These are phyloP conservation scores for Craniophora ligustri DNA, from an alignment of 2,888 invertebrate species.

Conservation along the genomic window DNA sequence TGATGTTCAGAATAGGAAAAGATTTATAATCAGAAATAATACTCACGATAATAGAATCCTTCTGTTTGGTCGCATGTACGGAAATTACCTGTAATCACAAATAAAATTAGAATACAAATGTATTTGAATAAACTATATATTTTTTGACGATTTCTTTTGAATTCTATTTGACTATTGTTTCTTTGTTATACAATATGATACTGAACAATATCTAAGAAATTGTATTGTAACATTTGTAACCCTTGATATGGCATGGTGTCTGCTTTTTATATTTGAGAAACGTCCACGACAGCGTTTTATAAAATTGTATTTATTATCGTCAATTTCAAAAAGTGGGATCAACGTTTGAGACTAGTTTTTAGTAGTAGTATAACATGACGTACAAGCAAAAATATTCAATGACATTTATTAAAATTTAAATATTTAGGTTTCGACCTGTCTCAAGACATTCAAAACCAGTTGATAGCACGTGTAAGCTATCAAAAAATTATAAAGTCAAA, in stretches of 20 bases:
- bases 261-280: slow-evolving; percentile 52
- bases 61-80: slow-evolving; percentile 71
- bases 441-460: neutral
- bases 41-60: slow-evolving; percentile 76
- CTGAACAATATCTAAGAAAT: slow-evolving; percentile 21
- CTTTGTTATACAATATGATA: slow-evolving; percentile 10
- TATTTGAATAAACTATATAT: neutral
- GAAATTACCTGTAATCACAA: slow-evolving; percentile 82
- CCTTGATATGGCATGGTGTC: slow-evolving; percentile 33
- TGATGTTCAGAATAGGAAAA: slow-evolving; percentile 37
- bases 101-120: slow-evolving; percentile 33
- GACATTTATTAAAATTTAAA: neutral
- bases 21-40: slow-evolving; percentile 52
- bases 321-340: slow-evolving; percentile 26
- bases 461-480: neutral
- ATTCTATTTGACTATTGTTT: neutral
- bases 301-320: slow-evolving; percentile 27
- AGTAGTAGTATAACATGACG: slow-evolving; percentile 5
- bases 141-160: neutral
- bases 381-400: neutral
- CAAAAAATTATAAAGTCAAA: neutral
- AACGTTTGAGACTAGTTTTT: slow-evolving; percentile 25
- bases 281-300: slow-evolving; percentile 50
- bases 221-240: slow-evolving; percentile 18
- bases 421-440: neutral